Conservation (phyloP, 2,113 vertebrate species). For the Labeo catla region DNA sequence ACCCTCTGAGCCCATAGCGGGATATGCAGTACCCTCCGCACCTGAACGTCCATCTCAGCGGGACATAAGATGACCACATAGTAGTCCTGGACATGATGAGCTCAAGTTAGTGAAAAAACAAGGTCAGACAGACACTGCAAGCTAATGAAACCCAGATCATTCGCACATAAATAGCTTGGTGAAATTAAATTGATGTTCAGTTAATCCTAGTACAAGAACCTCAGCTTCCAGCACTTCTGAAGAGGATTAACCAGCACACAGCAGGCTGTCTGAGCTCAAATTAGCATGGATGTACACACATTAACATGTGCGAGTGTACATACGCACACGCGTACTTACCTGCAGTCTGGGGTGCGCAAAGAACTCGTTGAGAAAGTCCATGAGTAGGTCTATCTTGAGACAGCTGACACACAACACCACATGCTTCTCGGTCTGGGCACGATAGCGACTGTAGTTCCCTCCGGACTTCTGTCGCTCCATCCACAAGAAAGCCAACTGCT, state of each 20-base stretch:
- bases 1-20: conserved; percentile 85
- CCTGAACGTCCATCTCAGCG: conserved; percentile 83
- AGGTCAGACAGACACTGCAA: background rate
- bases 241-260: conserved; percentile 51
- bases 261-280: conserved; percentile 23
- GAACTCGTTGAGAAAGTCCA: conserved; percentile 86
- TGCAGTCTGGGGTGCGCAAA: conserved; percentile 81
- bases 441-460: conserved; percentile 84
- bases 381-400: conserved; percentile 83
- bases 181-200: conserved; percentile 53
- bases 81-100: conserved; percentile 73
- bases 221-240: conserved; percentile 54
- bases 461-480: conserved; percentile 85
- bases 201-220: conserved; percentile 62
- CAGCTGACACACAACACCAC: conserved; percentile 84
- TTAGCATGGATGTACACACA: background rate
- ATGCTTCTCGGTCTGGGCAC: conserved; percentile 83
- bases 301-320: background rate
- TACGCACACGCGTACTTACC: conserved; percentile 60
- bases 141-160: background rate
- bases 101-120: background rate
- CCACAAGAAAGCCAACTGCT: conserved; percentile 84
- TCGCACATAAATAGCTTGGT: conserved; percentile 24
- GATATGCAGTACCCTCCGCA: conserved; percentile 81
- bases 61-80: conserved; percentile 86